Evolutionary conservation across 2,888 invertebrate species (phyloP).

Genomic region (Merodon equestris): DNA sequence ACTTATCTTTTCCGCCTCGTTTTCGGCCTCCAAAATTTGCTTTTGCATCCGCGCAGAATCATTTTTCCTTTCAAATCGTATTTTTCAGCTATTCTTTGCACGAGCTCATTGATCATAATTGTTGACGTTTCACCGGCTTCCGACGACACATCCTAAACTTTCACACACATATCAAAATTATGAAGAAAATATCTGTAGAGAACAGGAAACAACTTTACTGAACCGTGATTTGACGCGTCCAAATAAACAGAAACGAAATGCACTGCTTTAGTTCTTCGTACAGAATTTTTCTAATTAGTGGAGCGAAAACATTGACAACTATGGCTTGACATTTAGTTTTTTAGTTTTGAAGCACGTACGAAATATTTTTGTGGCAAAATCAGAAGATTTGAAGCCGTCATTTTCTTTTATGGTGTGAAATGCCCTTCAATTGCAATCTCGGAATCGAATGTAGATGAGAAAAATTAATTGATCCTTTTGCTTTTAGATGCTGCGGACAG

Average conservation of each 20-base stretch:
- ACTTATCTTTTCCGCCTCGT: conserved; percentile 28
- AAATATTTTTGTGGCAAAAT: conserved; percentile 3
- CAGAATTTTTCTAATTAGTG: no score
- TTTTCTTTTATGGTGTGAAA: conserved; percentile 7
- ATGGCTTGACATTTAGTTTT: no score
- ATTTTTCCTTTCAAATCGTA: conserved; percentile 6
- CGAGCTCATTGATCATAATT: conserved; percentile 6
- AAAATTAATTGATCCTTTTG: conserved; percentile 15
- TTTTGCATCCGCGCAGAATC: conserved; percentile 22
- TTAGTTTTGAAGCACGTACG: not conserved
- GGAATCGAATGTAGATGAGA: no score
- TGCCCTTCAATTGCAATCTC: conserved; percentile 20
- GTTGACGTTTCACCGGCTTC: no score
- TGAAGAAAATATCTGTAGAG: conserved; percentile 3
- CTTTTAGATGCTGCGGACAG: conserved; percentile 13
- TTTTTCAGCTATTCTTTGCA: conserved; percentile 1
- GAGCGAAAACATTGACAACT: no score
- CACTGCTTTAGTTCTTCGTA: conserved; percentile 28
- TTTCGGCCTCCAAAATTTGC: conserved; percentile 11
- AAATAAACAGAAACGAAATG: conserved; percentile 6
- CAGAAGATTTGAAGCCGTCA: conserved; percentile 10
- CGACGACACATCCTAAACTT: conserved; percentile 6
- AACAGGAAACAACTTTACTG: conserved; percentile 10
- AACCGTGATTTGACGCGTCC: conserved; percentile 13
- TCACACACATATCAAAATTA: conserved; percentile 2